Conservation (phyloP, 1,140 invertebrate genomes). For the Listronotus bonariensis region DNA sequence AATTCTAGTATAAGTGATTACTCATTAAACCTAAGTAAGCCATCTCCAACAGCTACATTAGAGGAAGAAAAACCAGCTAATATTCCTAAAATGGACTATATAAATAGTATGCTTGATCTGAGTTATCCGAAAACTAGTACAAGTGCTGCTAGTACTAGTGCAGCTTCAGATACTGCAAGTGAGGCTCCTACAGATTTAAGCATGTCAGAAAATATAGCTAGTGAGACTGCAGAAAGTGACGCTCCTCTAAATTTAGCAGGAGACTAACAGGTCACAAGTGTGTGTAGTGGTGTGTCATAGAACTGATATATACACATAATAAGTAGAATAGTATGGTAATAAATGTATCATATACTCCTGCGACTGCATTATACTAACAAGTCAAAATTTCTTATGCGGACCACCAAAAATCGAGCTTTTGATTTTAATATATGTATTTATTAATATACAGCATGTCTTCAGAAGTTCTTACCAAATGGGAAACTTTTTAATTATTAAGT, state of each 20-base stretch:
- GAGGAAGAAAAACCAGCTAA: constrained; percentile 39
- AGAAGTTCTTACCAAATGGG: no score
- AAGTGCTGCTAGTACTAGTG: constrained; percentile 14
- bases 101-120: constrained; percentile 42
- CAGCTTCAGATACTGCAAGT: constrained; percentile 22
- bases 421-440: no score
- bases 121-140: constrained; percentile 35
- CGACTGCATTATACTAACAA: no score
- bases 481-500: no score
- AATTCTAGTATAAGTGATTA: constrained; percentile 31
- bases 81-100: constrained; percentile 42
- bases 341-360: no score
- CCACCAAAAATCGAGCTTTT: no score
- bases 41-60: constrained; percentile 18
- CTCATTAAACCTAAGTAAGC: constrained; percentile 46
- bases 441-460: no score
- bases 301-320: no score
- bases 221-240: constrained; percentile 27
- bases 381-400: no score
- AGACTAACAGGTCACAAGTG: constrained; percentile 20
- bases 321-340: no score
- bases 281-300: no score
- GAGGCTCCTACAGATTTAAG: constrained; percentile 39
- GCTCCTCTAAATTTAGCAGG: constrained; percentile 44
- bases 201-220: constrained; percentile 21